Evolutionary conservation across 2,113 vertebrate genomes (phyloP), one percentile per base, ranked within the genome.

Genomic region (Melanocharis versteri): DNA sequence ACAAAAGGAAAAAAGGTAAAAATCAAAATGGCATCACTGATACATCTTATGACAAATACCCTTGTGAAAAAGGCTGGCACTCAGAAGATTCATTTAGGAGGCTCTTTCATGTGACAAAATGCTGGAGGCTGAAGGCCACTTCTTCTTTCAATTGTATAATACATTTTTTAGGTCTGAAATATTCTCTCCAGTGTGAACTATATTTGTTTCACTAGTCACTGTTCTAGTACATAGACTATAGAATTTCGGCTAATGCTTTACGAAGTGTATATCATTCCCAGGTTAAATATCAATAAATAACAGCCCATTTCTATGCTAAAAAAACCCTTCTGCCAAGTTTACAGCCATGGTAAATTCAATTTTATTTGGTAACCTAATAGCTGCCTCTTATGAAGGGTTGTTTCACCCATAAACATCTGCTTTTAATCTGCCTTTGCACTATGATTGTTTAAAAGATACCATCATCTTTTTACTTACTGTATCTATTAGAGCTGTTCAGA

Each of bases 341-440:
- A 90, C n/a, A 93, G 50, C 37, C 83, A 88, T 44, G 71, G 73
- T 93, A 91, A 97, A 95, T 96, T 93, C 83, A 95, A 80, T 95
- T 97, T 91, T 97, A 72, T 89, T 84, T 87, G 71, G 84, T 83
- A 97, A 96, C 72, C 75, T 87, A 91, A 95, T 94, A 93, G 18
- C 40, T 93, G 70, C 60, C 94, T 97, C 48, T 70, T 93, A 76
- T 50, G 85, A 83, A 92, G 78, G 26, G 54, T 76, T 93, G 77
- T 92, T 94, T 97, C 51, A 54, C 60, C 19, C 81, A 56, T 48
- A 97, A 95, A 71, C 75, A 95, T 90, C 89, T 97, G 92, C 26
- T 68, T 97, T 96, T 91, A 96, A 96, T 97, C 66, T 96, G 24
- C 23, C 56, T 92, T 79, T 96, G 73, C 42, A 70, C 8, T 73